These are phyloP conservation scores for Petrophora chlorosata DNA, from an alignment of 2,888 invertebrate genomes.

Conservation along the genomic window DNA sequence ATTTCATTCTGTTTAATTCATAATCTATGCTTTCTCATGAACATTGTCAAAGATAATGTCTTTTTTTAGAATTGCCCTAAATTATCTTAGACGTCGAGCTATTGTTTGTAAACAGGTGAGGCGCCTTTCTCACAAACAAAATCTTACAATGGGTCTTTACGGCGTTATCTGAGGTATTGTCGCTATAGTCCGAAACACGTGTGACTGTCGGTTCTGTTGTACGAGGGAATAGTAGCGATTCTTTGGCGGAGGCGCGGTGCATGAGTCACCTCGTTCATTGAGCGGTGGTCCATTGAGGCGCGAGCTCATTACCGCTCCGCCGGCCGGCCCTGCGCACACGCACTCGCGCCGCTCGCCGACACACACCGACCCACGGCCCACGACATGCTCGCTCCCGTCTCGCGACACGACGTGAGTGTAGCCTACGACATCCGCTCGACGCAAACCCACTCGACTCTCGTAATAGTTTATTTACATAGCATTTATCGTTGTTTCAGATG, in stretches of 20 bases:
- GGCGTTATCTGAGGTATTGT: slow-evolving; percentile 40
- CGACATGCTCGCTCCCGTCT: slow-evolving; percentile 70
- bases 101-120: slow-evolving; percentile 49
- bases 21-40: slow-evolving; percentile 7
- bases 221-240: slow-evolving; percentile 62
- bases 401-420: slow-evolving; percentile 74
- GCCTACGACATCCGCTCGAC: slow-evolving; percentile 72
- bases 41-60: slow-evolving; percentile 3
- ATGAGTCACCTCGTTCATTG: slow-evolving; percentile 78
- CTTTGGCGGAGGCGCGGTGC: slow-evolving; percentile 77
- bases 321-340: slow-evolving; percentile 81
- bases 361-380: slow-evolving; percentile 71
- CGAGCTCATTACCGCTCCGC: slow-evolving; percentile 81
- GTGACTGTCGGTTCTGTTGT: slow-evolving; percentile 65
- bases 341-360: slow-evolving; percentile 68
- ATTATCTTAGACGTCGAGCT: slow-evolving; percentile 19
- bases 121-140: slow-evolving; percentile 28
- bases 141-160: slow-evolving; percentile 26
- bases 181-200: slow-evolving; percentile 60
- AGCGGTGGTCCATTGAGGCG: slow-evolving; percentile 77
- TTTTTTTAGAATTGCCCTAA: slow-evolving; percentile 8
- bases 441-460: slow-evolving; percentile 42
- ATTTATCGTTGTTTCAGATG: slow-evolving; percentile 68
- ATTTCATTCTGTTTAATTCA: neutral
- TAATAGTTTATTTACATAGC: slow-evolving; percentile 42